Base-by-base conservation (phyloP, 1,140 invertebrate species). In the Mizuhopecten yessoensis region DNA sequence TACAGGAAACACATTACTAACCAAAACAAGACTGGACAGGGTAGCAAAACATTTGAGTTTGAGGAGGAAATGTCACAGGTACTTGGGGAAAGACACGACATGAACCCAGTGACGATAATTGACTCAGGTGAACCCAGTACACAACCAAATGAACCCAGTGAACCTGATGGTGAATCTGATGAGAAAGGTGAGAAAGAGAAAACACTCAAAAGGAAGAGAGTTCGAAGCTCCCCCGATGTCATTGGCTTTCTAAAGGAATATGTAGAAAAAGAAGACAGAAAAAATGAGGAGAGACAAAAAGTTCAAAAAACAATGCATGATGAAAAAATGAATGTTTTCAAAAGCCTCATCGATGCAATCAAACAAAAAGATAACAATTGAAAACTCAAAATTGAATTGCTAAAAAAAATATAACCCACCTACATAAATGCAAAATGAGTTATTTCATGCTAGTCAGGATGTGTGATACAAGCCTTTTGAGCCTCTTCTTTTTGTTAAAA, bases 261-360 rank as follows among this genome's bases (percentile, higher is more conserved):
- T 88, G 87, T 36, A n/a, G 87, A 88, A 88, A 88, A 88, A 39
- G 23, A 88, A 34, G 42, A 88, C n/a, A 87, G 42, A 88, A 34
- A 88, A 88, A 88, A 88, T 88, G 87, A 88, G 36, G 33, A 87
- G 36, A 87, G 42, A 23, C 34, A 39, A 42, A 36, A 88, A 36
- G 33, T 39, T 39, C 34, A 33, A n/a, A 42, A 88, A 34, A 88
- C n/a, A 34, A 88, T 88, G 87, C 87, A 88, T 88, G 42, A 88
- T 39, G 87, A 88, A 36, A 88, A 88, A 88, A 88, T 88, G 87
- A 42, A 88, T 39, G 42, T 88, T 29, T 88, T 88, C 42, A 88
- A 33, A 39, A 42, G 87, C 34, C 42, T 88, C 34, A 45, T 45
- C 42, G 42, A 45, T 45, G 42, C 42, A 45, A 45, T 45, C 42